Percentiles rank a stretch among this genome's conserved stretches.
Conservation (phyloP, 2,888 invertebrate species). For the Agapostemon virescens region DNA sequence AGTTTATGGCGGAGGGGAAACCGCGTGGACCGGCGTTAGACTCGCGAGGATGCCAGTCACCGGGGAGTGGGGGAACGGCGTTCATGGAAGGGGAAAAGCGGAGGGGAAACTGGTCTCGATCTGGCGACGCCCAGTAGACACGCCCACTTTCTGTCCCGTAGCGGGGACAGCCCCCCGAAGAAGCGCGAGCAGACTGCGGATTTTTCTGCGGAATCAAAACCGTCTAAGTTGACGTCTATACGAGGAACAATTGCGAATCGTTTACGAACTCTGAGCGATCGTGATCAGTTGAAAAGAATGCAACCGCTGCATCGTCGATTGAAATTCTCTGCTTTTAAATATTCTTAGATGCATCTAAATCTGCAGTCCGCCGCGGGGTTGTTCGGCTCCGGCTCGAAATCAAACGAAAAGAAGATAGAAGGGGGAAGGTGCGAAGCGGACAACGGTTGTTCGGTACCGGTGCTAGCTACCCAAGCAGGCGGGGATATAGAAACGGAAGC, state of each 20-base stretch:
- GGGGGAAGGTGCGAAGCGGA: neutral
- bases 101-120: too few species aligned
- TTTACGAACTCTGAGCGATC: too few species aligned
- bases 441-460: neutral
- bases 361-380: neutral
- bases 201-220: neutral
- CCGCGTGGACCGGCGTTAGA: too few species aligned
- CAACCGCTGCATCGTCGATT: too few species aligned
- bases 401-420: constrained; percentile 22
- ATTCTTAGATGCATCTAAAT: too few species aligned
- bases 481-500: constrained; percentile 53
- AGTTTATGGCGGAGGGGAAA: too few species aligned
- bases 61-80: too few species aligned
- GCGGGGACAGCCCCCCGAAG: neutral
- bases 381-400: neutral
- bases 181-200: neutral
- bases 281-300: too few species aligned
- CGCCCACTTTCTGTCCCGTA: neutral
- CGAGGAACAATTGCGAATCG: too few species aligned
- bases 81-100: too few species aligned
- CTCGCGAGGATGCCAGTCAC: too few species aligned
- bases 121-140: too few species aligned
- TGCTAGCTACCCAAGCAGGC: constrained; percentile 50
- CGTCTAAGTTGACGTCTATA: neutral
- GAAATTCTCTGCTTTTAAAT: neutral